Conservation (phyloP, 2,797 vertebrate species). For the Pipistrellus kuhlii region DNA sequence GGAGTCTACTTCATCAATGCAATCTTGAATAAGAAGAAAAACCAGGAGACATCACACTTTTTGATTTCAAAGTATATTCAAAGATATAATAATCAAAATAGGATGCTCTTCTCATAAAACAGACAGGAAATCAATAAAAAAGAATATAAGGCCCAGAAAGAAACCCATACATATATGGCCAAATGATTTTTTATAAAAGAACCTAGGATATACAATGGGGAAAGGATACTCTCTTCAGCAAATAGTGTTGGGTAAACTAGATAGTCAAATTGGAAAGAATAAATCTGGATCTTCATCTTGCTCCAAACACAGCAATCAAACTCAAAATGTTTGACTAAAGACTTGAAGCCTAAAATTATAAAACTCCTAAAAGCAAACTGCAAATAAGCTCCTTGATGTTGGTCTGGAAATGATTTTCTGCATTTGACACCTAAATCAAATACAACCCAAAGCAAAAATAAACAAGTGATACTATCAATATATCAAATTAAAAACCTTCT, state of each 20-base stretch:
- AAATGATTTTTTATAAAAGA: not conserved
- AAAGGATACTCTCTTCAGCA: not conserved
- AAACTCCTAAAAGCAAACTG: not conserved
- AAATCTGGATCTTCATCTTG: not conserved
- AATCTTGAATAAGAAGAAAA: not conserved
- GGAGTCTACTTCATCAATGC: not conserved
- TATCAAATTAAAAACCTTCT: not conserved
- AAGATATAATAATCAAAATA: not conserved
- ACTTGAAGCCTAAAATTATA: not conserved
- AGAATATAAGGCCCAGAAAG: not conserved
- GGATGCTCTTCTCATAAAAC: not conserved
- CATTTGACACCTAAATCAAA: not conserved
- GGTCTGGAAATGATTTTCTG: not conserved
- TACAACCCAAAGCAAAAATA: not conserved
- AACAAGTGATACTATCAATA: not conserved
- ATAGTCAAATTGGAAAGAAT: not conserved
- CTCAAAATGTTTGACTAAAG: conserved; percentile 19
- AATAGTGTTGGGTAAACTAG: not conserved
- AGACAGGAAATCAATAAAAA: not conserved
- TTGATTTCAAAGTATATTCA: not conserved
- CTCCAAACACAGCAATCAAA: not conserved
- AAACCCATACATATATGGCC: not conserved
- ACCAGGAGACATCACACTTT: not conserved
- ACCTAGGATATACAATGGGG: not conserved
- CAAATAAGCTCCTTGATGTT: not conserved